Base-by-base conservation (phyloP, 2,888 invertebrate species). In the Seira musarum region DNA sequence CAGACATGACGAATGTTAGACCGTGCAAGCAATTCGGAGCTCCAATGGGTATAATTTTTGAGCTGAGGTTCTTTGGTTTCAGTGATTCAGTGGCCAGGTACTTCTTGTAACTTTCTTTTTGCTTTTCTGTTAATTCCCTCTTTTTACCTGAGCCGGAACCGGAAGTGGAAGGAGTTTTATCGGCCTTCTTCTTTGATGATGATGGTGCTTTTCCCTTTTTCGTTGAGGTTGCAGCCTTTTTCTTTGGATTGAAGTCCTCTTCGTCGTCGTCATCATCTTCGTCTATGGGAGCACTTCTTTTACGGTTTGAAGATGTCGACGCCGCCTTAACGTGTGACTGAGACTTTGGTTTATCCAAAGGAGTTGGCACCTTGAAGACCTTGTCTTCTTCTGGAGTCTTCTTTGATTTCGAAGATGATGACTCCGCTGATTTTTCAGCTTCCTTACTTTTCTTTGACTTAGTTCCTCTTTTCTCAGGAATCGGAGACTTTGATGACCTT, bases 1-100 rank as follows among this genome's bases (percentile, higher is more conserved):
- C 98, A 53, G 96, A 97, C 69, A 96, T 89, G 3, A 95, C 88
- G 87, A 96, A 95, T 2, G 92, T 92, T 74, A 92, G 89, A 71
- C 93, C 92, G 69, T 91, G 91, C 1, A 96, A 89, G 88, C 95
- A 95, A 87, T 93, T 90, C 17, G 93, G 91, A 70, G 92, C 90
- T 35, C 95, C 95, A 6, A 68, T 92, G 1, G 96, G 97, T 75
- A 96, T 91, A 88, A 93, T 92, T 88, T 96, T 97, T 5, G 93
- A 90, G 5, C 97, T 97, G 22, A 94, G 93, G 90, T 96, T 92
- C 86, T 93, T 92, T 0, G 96, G 96, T 75, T 93, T 92, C 72
- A 90, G 87, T 22, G 66, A 74, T 24, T 87, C 83, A 87, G 95
- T 91, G 85, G 94, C 92, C 82, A 95, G 90, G 88, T 93, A 97